Conservation (phyloP, 2,113 vertebrate genomes). For the Ageneiosus marmoratus region DNA sequence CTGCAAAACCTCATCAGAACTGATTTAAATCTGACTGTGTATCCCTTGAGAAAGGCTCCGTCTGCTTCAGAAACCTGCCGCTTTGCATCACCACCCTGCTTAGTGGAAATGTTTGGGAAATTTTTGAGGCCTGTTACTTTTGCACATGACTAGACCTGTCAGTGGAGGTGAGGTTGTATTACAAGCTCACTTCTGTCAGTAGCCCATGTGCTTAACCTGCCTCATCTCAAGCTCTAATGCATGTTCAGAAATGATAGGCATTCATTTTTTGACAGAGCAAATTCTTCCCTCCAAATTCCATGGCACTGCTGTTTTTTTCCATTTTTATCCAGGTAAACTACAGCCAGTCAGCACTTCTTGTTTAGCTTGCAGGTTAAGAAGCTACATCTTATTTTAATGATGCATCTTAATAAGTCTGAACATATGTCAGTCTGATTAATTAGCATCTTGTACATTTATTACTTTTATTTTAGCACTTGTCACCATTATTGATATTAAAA, state of each 20-base stretch:
- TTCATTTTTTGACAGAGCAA: background rate
- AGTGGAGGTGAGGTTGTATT: conserved; percentile 31
- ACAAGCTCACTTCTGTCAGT: conserved; percentile 37
- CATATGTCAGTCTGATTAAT: background rate
- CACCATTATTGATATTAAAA: background rate
- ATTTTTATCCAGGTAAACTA: background rate
- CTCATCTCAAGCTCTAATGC: background rate
- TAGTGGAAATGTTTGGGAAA: conserved; percentile 61
- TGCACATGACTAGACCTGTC: conserved; percentile 51
- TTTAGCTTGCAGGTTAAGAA: background rate
- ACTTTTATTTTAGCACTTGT: background rate
- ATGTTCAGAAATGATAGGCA: conserved; percentile 2
- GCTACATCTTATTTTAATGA: background rate
- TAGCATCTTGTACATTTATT: background rate
- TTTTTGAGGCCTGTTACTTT: conserved; percentile 51
- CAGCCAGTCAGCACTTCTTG: background rate
- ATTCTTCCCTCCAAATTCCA: background rate
- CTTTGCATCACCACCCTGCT: conserved; percentile 55
- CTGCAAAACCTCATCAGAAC: conserved; percentile 21
- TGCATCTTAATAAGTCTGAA: background rate
- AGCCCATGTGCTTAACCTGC: background rate
- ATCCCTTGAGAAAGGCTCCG: conserved; percentile 59
- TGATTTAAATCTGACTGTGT: conserved; percentile 57
- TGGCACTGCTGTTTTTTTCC: background rate
- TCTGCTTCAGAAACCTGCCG: conserved; percentile 66